Evolutionary conservation across 2,113 vertebrate species (phyloP), one percentile per base, ranked within the genome.

Genomic region (Marcusenius ussheri): DNA sequence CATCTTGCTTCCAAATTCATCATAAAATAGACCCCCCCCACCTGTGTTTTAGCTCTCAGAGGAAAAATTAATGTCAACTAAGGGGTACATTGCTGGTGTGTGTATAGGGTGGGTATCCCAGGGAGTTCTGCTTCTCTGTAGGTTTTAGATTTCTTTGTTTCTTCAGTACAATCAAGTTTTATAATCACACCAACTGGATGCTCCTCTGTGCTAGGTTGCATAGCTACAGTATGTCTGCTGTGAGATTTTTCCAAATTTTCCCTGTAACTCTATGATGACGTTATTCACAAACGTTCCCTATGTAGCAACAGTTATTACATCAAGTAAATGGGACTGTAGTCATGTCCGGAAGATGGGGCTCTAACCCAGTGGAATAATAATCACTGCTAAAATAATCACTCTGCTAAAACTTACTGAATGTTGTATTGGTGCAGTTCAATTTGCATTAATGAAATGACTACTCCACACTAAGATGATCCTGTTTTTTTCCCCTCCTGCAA

Each of bases 1-100:
- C 83, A 88, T 42, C 31, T 51, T 51, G n/a, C 0, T 17, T 39
- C 42, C 92, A 94, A 93, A 94, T 51, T 87, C 45, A 85, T 9
- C 21, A 39, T 24, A 27, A 7, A 39, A 88, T 56, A 24, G 62
- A n/a, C 42, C 70, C 17, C 46, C 2, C 3, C 66, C 49, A 13
- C 88, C 66, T 35, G n/a, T 66, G 0, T 7, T 39, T 39, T 10
- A 47, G 1, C 7, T 70, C 31, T 70, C 66, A 9, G 2, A 35
- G 3, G 3, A 53, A 19, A 74, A 31, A 31, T 70, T 2, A 3
- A 1, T 74, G 21, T 50, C n/a, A 24, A 31, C 17, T 77, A 11
- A n/a, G 19, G 27, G 8, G 27, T 66, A 27, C 8, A 27, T n/a
- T 66, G 58, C n/a, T 47, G 66, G 46, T 27, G 13, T 1, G 31